Evolutionary conservation across 1,140 invertebrate genomes (phyloP), one percentile per base, ranked within the genome.

Genomic region (Conus ventricosus): DNA sequence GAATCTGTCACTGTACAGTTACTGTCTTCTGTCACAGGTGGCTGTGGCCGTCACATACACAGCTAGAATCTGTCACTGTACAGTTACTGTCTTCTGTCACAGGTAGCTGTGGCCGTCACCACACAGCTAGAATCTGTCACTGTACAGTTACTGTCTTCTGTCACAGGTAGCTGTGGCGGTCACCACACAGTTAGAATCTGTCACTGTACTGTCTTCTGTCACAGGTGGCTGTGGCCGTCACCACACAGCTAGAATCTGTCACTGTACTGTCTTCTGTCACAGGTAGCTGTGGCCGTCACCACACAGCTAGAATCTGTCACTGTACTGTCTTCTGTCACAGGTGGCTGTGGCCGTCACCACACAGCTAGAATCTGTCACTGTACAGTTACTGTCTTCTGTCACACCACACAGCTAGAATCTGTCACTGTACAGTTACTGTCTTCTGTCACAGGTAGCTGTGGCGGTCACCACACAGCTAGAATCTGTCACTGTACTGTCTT

Each of bases 11-110:
- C 39, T 39, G 39, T 39, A 39, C 39, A 39, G 39, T 39, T 39
- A 39, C 39, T 39, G 39, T 3, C 39, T 39, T 39, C 3, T 39
- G 39, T n/a, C 39, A 39, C 39, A 39, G 39, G 39, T 39, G 3
- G 39, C 39, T 39, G 39, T 39, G 39, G 20, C 20, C 20, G 57
- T 67, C 20, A 60, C 67, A n/a, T 94, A 94, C 94, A 83, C 3
- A 39, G 0, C 39, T 39, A 39, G 0, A 39, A 39, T 39, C 39
- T 39, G 39, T 39, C 39, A 39, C 39, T 39, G 39, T 39, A 39
- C 39, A 39, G 39, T 39, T 39, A 39, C 39, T 39, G 39, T 3
- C 39, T 39, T 39, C 3, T 39, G 39, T n/a, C 39, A 39, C 39
- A 39, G 39, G 39, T 39, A 39, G 39, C 39, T 39, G 39, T 39